Evolutionary conservation across 2,797 vertebrate genomes (phyloP), one percentile per base, ranked within the genome.

Genomic region (Sandelia bainsii): DNA sequence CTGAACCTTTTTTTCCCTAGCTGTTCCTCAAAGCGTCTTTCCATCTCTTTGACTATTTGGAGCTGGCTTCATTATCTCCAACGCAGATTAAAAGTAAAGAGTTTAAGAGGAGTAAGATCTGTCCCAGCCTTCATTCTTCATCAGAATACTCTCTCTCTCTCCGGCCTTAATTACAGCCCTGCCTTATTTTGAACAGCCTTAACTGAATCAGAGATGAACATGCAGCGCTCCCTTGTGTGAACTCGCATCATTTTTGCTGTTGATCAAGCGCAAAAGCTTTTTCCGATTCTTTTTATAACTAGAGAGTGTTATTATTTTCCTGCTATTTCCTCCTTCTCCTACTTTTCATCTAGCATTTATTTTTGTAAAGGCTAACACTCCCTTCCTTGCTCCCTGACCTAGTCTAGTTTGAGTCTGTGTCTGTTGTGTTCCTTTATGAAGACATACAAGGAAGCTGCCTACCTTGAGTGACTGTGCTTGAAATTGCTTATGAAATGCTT

Each of bases 401-500:
- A 65, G 68, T 56, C 51, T 54, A 54, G 68, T 79, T 78, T 53
- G 23, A 77, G 69, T 59, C 34, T 40, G 65, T 63, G 46, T 69
- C 72, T 75, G 67, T 77, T 29, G 39, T 71, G 60, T 65, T 82
- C 29, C 62, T 78, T 76, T 79, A 83, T 77, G 79, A 83, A 88
- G 80, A 65, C 34, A 6, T 64, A 71, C 69, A 62, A 68, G 69
- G 72, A 84, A 79, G 46, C 66, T 40, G 74, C 77, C 81, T 61
- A 75, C 79, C 72, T 88, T 91, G 89, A 92, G 75, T 90, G 88
- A 88, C 87, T 89, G 87, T 4, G n/a, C 80, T 88, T 88, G 80
- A 90, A 93, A 93, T 93, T 89, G 89, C 77, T 85, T 69, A 77
- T 89, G 89, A 90, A 79, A 88, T 77, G 82, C 75, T 81, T 83